A percentile compares a stretch with the other conserved stretches of the same genome.
These are phyloP conservation scores for Ooceraea biroi DNA, from an alignment of 1,140 invertebrate genomes.

Conservation along the genomic window DNA sequence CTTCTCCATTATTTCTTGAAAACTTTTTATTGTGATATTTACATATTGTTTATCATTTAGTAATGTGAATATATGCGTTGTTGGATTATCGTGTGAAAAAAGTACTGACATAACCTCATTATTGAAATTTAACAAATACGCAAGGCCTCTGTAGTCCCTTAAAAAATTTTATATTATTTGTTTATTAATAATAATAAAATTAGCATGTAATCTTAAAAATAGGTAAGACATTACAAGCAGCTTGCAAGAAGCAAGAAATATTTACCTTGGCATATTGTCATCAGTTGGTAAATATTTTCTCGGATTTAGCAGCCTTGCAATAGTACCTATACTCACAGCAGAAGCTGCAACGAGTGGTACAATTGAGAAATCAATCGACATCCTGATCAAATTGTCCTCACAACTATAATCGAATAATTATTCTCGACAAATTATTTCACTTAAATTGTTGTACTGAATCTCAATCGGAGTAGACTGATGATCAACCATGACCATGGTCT, in stretches of 20 bases:
- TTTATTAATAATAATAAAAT: constrained; percentile 48
- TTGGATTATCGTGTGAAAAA: constrained; percentile 85
- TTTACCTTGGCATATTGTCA: constrained; percentile 87
- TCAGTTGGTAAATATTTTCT: constrained; percentile 87
- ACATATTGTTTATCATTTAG: constrained; percentile 82
- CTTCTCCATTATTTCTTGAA: constrained; percentile 86
- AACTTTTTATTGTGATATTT: constrained; percentile 85
- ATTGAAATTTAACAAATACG: constrained; percentile 86
- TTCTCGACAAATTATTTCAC: neutral
- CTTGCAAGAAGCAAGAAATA: neutral
- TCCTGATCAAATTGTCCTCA: constrained; percentile 43
- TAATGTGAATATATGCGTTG: constrained; percentile 85
- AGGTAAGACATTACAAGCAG: neutral
- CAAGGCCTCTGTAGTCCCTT: constrained; percentile 91
- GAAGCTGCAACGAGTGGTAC: constrained; percentile 88
- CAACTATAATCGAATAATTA: too few relatives aligned
- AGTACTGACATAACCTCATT: constrained; percentile 85
- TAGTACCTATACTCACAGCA: constrained; percentile 81
- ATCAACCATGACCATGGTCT: too few relatives aligned
- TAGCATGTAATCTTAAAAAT: neutral
- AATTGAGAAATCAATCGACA: constrained; percentile 88
- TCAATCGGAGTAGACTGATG: too few relatives aligned
- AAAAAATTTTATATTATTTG: constrained; percentile 40
- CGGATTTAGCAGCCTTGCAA: constrained; percentile 88
- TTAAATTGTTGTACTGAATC: neutral